These are phyloP conservation scores for Aphidius gifuensis DNA, from an alignment of 1,140 invertebrate genomes.

Conservation along the genomic window DNA sequence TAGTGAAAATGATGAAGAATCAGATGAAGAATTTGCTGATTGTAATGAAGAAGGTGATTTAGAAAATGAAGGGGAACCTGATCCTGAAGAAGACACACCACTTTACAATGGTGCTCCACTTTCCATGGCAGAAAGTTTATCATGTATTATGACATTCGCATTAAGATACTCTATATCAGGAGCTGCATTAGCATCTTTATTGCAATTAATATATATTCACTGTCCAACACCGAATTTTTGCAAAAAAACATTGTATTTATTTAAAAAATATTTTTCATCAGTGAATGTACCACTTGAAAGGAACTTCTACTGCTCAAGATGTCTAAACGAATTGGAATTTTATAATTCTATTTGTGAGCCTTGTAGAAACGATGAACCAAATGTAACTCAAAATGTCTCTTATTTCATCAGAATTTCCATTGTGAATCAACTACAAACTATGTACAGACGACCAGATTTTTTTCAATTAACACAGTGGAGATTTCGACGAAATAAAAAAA, in stretches of 20 bases:
- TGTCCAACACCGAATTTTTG: slow-evolving; percentile 6
- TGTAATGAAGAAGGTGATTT: too few relatives aligned
- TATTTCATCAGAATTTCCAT: slow-evolving; percentile 21
- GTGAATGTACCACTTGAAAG: not conserved
- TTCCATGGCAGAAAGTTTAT: slow-evolving; percentile 13
- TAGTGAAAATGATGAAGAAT: too few relatives aligned
- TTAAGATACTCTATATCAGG: slow-evolving; percentile 11
- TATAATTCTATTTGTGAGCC: not conserved
- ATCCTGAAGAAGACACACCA: not conserved
- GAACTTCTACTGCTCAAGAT: slow-evolving; percentile 18
- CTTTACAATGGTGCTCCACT: slow-evolving; percentile 15
- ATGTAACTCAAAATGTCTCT: not conserved
- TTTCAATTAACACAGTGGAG: not conserved
- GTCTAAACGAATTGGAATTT: slow-evolving; percentile 1
- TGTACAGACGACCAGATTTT: slow-evolving; percentile 9
- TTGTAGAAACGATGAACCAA: not conserved
- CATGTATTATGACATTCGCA: slow-evolving; percentile 14
- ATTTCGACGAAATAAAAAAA: not conserved
- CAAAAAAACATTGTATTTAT: slow-evolving; percentile 14
- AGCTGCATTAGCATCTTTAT: slow-evolving; percentile 12
- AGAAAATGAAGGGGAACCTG: too few relatives aligned
- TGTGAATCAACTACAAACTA: not conserved
- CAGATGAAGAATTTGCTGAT: too few relatives aligned
- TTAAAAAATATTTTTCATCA: slow-evolving; percentile 19
- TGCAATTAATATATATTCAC: not conserved